Evolutionary conservation across 1,140 invertebrate genomes (phyloP).

Genomic region (Meloidogyne chitwoodi): DNA sequence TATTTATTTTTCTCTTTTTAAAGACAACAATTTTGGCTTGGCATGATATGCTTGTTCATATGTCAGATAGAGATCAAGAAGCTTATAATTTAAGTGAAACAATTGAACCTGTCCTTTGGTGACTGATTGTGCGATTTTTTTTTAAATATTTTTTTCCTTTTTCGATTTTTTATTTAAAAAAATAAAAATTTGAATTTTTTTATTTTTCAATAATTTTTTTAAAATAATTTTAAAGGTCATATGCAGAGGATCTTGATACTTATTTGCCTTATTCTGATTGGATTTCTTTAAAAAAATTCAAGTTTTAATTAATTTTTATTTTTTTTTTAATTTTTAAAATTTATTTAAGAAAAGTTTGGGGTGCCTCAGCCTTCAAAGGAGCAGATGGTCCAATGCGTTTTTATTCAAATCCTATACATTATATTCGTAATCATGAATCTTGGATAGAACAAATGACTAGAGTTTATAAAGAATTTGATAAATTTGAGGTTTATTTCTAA

Average conservation of each 20-base stretch:
- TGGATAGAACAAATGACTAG: conserved; percentile 50
- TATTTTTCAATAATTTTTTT: background rate
- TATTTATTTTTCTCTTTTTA: background rate
- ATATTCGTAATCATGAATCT: conserved; percentile 55
- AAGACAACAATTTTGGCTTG: conserved; percentile 52
- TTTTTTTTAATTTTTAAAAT: background rate
- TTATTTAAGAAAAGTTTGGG: conserved; percentile 38
- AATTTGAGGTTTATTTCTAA: conserved; percentile 34
- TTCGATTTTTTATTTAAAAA: too few species aligned
- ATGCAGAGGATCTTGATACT: conserved; percentile 56
- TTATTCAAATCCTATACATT: conserved; percentile 54
- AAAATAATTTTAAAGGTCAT: conserved; percentile 26
- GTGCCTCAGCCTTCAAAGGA: conserved; percentile 45
- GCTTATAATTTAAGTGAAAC: conserved; percentile 42
- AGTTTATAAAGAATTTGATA: conserved; percentile 53
- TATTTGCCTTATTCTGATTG: conserved; percentile 54
- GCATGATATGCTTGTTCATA: conserved; percentile 53
- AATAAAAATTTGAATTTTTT: background rate
- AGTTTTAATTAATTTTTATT: too few species aligned
- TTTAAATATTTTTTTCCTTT: too few species aligned
- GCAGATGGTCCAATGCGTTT: conserved; percentile 53
- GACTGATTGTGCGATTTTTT: background rate
- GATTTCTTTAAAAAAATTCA: conserved; percentile 50
- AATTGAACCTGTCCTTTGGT: conserved; percentile 55
- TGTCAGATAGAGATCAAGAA: conserved; percentile 23